Base-by-base conservation (phyloP, 1,140 invertebrate genomes). In the Vanessa tameamea region DNA sequence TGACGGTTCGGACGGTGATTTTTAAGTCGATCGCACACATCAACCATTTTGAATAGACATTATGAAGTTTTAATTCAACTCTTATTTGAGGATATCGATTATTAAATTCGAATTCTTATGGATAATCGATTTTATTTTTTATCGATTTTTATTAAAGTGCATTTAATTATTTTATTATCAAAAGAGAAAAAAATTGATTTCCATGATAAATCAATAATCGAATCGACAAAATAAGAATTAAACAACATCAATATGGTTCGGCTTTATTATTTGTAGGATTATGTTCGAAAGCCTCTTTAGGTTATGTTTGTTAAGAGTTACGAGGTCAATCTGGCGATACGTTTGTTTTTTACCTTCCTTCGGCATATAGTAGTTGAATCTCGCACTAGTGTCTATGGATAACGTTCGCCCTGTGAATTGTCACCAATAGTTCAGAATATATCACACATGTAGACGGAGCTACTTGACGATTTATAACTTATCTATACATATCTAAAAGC, bases 361-460 rank as follows among this genome's bases (percentile, higher is more conserved):
- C 88, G 86, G 87, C 89, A 89, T 90, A 91, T 84, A 92, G 87
- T 89, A 91, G 85, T 85, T 78, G 87, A 88, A 89, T 81, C 79
- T 82, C 86, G 89, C 87, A 79, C 83, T 90, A 83, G 87, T 82
- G 80, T 91, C 88, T 87, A 92, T 86, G 66, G 90, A 91, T 80
- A 92, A 85, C 73, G 90, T 90, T 88, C 87, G 85, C 78, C 90
- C 90, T 92, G 90, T 88, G 89, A 77, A 90, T 87, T 82, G 69
- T 85, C 74, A 88, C 82, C 79, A 86, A 78, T 80, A 74, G 72
- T 85, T 87, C 73, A 85, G 72, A 79, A 70, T 64, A 65, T 57
- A 65, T 72, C 6, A 61, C 31, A 31, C 26, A 61, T 37, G 20
- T 23, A 23, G 11, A 43, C 37, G 37, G 9, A 55, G 14, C 55